Base-by-base conservation (phyloP, 2,888 invertebrate species). In the Cephus nigrinus region DNA sequence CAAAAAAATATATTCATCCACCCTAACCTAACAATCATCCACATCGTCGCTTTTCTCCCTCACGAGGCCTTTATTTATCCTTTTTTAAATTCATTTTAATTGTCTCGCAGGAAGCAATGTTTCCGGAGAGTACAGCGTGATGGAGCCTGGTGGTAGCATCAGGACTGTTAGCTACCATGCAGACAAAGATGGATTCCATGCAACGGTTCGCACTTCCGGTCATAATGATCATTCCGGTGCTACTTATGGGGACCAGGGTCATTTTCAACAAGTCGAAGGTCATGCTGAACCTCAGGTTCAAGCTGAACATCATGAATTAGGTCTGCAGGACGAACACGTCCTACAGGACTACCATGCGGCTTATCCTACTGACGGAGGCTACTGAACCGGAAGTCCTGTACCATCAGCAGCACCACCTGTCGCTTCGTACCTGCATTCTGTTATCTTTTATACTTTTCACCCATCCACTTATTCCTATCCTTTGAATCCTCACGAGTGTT, bases 171-270 rank as follows among this genome's bases (percentile, higher is more conserved):
- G 84, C 34, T 91, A 91, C 80, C 81, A 79, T 68, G 91, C 91
- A 31, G 89, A 89, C 82, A 83, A 85, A 80, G 82, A 85, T 74
- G 90, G 90, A 35, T 90, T 90, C 85, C 89, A 88, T 76, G 90
- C 90, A 11, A 86, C 85, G 30, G 88, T 89, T 35, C 86, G 86
- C 81, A 86, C 82, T 73, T 81, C 83, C 73, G 84, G 82, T n/a
- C 79, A 81, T 68, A 84, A 84, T 80, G 83, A 84, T 79, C 84
- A 84, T 76, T 82, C 83, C 11, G 83, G 84, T 11, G 82, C 79
- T 11, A 82, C 80, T 30, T 84, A 84, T 78, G 80, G 79, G 31
- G 68, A 80, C 23, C 78, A 82, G 11, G 82, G 80, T 12, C 77
- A 78, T 75, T 55, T 23, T 23, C 80, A 77, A 35, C 72, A 74